These are phyloP conservation scores for Pilophorus perplexus DNA, from an alignment of 2,888 invertebrate species.

Conservation along the genomic window DNA sequence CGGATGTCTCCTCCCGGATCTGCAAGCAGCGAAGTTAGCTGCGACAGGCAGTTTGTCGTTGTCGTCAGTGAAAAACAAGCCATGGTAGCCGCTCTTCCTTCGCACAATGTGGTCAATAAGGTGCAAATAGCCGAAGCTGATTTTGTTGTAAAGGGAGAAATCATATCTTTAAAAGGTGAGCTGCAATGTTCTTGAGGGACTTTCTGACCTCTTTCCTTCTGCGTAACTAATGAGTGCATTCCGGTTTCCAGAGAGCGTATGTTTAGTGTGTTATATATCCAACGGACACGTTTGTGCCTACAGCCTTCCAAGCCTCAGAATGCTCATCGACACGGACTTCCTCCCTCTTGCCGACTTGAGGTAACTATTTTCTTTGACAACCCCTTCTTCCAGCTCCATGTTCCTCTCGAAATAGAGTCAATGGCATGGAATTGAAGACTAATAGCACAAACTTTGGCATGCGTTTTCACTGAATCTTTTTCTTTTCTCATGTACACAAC, in stretches of 20 bases:
- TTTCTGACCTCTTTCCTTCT: neutral
- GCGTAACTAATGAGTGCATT: neutral
- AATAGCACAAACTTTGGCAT: constrained; percentile 35
- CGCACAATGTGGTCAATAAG: constrained; percentile 90
- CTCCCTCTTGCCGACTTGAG: constrained; percentile 90
- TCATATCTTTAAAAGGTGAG: constrained; percentile 90
- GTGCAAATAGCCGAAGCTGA: constrained; percentile 89
- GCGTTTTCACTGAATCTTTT: constrained; percentile 20
- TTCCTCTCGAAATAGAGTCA: constrained; percentile 16
- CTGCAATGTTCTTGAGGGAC: neutral
- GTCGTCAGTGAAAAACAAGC: constrained; percentile 94
- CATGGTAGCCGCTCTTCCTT: constrained; percentile 87
- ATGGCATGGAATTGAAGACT: constrained; percentile 33
- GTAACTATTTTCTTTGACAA: constrained; percentile 57
- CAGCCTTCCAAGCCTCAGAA: constrained; percentile 92
- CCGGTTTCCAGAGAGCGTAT: constrained; percentile 91
- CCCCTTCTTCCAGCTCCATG: neutral
- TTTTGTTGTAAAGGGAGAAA: constrained; percentile 91
- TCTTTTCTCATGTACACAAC: constrained; percentile 31
- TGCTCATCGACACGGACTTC: constrained; percentile 89
- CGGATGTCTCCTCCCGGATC: constrained; percentile 74
- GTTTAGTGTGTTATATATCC: constrained; percentile 89
- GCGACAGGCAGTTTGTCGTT: constrained; percentile 88
- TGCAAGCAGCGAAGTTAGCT: constrained; percentile 50
- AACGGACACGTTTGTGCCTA: constrained; percentile 91